Percentiles rank a stretch among this genome's conserved stretches.
phyloP scores from a whole-genome alignment of 2,113 vertebrate genomes.

The Scalopus aquaticus region DNA sequence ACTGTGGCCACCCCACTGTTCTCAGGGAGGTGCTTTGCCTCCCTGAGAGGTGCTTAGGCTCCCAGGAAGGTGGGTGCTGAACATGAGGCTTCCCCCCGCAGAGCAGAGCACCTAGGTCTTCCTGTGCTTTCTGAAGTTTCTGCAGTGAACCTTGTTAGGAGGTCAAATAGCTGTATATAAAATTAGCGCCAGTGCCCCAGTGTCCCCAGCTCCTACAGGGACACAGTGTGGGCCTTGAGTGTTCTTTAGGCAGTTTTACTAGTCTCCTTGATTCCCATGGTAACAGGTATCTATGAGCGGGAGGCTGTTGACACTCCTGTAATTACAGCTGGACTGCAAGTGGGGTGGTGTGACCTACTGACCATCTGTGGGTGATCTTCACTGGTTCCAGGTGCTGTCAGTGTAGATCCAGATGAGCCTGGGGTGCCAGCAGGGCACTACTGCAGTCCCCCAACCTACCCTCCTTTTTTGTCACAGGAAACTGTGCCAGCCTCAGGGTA shows the following conservation, averaged over 20 bases:
- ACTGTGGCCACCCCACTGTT: background rate
- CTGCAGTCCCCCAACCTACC: fast-evolving
- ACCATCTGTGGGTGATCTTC: no score
- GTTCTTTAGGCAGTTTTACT: background rate
- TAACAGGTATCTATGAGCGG: background rate
- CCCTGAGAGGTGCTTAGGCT: no score
- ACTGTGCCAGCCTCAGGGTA: constrained; percentile 88
- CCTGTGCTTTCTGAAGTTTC: background rate
- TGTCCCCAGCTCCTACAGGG: background rate
- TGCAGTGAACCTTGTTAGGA: background rate
- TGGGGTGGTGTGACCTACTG: no score
- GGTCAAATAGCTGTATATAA: background rate
- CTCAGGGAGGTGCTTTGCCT: background rate
- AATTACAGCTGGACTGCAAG: background rate
- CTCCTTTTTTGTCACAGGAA: constrained; percentile 86
- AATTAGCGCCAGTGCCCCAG: background rate
- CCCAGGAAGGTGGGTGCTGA: background rate
- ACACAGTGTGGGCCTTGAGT: background rate
- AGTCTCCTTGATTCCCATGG: background rate
- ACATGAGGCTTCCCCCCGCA: background rate
- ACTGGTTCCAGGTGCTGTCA: background rate
- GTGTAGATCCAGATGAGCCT: background rate
- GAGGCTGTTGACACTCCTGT: background rate
- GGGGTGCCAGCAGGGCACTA: background rate
- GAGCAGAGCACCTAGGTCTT: background rate